Percentiles rank a stretch among this genome's conserved stretches.
Evolutionary conservation across 2,113 vertebrate species (phyloP).

Genomic region (Rhinogobius similis): DNA sequence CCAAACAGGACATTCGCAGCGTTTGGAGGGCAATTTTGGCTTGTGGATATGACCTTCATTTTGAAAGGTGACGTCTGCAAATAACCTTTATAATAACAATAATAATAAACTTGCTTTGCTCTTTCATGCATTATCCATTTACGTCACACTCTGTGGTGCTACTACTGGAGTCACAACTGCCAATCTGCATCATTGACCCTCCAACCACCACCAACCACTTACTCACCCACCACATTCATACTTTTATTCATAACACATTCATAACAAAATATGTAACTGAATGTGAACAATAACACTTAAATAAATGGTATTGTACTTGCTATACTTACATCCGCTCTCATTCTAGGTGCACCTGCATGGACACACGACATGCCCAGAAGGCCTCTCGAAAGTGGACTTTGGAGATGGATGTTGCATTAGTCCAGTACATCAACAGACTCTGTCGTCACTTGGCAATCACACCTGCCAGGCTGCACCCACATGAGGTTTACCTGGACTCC

Average conservation of each 20-base stretch:
- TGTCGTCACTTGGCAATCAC: slow-evolving; percentile 97
- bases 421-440: slow-evolving; percentile 91
- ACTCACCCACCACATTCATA: not conserved
- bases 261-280: not conserved
- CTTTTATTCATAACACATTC: not conserved
- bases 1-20: slow-evolving; percentile 96
- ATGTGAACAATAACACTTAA: not conserved
- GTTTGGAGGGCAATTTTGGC: slow-evolving; percentile 95
- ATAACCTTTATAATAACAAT: not conserved
- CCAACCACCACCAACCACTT: too few species aligned
- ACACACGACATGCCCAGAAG: slow-evolving; percentile 91
- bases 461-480: slow-evolving; percentile 91
- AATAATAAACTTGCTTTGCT: too few species aligned
- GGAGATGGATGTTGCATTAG: slow-evolving; percentile 94
- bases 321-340: not conserved
- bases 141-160: too few species aligned
- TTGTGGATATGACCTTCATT: slow-evolving; percentile 96
- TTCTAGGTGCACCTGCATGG: slow-evolving; percentile 90
- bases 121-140: too few species aligned
- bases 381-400: slow-evolving; percentile 91
- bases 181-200: too few species aligned
- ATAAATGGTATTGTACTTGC: not conserved
- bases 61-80: slow-evolving; percentile 84
- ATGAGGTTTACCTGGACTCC: slow-evolving; percentile 93
- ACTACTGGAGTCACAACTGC: too few species aligned